Evolutionary conservation across 2,888 invertebrate species (phyloP).

Genomic region (Cryptocheilus praepositus): DNA sequence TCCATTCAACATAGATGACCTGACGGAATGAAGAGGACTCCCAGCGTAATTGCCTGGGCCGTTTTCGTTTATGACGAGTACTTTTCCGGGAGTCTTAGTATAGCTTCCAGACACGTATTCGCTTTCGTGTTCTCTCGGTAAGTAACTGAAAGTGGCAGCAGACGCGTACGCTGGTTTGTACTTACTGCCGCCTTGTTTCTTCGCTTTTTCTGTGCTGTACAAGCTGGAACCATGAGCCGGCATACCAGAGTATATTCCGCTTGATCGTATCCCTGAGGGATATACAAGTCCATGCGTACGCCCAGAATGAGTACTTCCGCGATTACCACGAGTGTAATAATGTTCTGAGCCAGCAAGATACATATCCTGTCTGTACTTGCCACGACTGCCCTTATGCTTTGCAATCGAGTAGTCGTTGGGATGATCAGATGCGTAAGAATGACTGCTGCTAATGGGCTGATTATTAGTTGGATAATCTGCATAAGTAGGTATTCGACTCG

Average conservation of each 20-base stretch:
- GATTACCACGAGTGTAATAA: conserved; percentile 42
- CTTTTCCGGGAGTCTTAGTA: conserved; percentile 56
- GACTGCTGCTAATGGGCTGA: conserved; percentile 9
- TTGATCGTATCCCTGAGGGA: conserved; percentile 30
- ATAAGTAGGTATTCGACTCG: neutral
- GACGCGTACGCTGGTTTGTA: conserved; percentile 36
- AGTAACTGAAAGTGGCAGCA: conserved; percentile 41
- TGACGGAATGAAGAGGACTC: conserved; percentile 39
- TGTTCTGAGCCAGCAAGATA: conserved; percentile 31
- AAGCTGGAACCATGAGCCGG: conserved; percentile 31
- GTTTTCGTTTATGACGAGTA: conserved; percentile 58
- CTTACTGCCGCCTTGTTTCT: conserved; percentile 38
- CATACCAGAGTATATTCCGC: conserved; percentile 28
- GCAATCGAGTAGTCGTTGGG: neutral
- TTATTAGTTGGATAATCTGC: neutral
- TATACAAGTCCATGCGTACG: conserved; percentile 31
- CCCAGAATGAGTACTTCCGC: conserved; percentile 16
- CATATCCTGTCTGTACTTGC: conserved; percentile 32
- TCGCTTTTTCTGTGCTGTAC: conserved; percentile 39
- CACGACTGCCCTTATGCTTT: conserved; percentile 9
- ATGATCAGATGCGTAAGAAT: conserved; percentile 20
- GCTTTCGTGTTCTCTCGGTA: conserved; percentile 45
- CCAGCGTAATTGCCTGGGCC: conserved; percentile 40
- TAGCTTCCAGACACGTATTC: conserved; percentile 52
- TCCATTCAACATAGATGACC: conserved; percentile 37